These are phyloP conservation scores for Myripristis jacobus DNA, from an alignment of 2,797 vertebrate genomes.

Conservation along the genomic window DNA sequence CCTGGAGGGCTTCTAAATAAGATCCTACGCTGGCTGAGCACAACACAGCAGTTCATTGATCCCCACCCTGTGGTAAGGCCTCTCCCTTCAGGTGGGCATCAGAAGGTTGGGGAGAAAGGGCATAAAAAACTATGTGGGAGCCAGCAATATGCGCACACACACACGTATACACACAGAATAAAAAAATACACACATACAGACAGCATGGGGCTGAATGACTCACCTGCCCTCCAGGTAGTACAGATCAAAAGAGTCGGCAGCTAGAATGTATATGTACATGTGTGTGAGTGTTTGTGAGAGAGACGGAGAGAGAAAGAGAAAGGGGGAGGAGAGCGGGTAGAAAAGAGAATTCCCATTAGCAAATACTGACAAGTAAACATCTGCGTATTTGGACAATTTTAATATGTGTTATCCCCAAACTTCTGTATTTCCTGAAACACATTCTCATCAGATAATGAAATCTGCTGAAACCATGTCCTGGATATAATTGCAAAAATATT, in stretches of 20 bases:
- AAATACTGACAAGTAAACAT: no score
- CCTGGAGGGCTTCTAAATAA: conserved; percentile 79
- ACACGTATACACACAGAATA: conserved; percentile 1
- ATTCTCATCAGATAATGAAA: no score
- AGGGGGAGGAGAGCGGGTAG: no score
- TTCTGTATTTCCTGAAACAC: no score
- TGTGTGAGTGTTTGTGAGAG: conserved; percentile 2
- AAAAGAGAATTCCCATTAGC: no score
- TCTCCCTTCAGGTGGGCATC: conserved; percentile 68
- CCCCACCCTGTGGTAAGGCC: conserved; percentile 62
- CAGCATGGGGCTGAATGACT: conserved; percentile 45
- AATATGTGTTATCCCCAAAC: no score
- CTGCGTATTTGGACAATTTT: no score
- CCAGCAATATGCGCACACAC: conserved; percentile 19
- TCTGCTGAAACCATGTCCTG: no score
- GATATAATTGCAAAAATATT: no score
- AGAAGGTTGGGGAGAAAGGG: conserved; percentile 69
- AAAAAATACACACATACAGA: conserved; percentile 14
- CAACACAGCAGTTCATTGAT: conserved; percentile 78
- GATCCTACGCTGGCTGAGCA: conserved; percentile 73
- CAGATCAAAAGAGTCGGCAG: conserved; percentile 53
- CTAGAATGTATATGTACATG: conserved; percentile 27
- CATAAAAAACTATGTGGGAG: conserved; percentile 36
- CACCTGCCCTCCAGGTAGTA: conserved; percentile 42
- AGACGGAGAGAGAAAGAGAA: neutral